Evolutionary conservation across 2,797 vertebrate genomes (phyloP).

Genomic region (Lutjanus argentimaculatus): DNA sequence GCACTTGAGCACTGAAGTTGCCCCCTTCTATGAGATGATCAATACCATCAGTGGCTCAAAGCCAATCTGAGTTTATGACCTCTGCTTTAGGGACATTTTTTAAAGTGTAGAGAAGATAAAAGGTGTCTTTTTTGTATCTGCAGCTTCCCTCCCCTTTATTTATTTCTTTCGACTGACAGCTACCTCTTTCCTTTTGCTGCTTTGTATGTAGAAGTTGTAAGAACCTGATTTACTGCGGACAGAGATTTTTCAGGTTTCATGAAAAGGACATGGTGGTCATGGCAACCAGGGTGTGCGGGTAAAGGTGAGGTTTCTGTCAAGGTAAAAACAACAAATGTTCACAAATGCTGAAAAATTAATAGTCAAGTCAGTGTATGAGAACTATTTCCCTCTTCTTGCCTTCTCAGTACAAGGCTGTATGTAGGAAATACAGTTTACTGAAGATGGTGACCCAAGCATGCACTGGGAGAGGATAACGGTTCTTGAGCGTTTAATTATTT

Average conservation of each 20-base stretch:
- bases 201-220: no score
- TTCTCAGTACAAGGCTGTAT: constrained; percentile 19
- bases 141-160: no score
- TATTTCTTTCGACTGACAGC: no score
- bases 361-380: background rate
- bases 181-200: no score
- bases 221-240: constrained; percentile 3
- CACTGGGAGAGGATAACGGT: constrained; percentile 48
- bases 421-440: constrained; percentile 31
- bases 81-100: no score
- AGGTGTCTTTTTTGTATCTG: no score
- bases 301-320: background rate
- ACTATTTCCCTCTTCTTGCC: background rate
- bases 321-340: constrained; percentile 9
- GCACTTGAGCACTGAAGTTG: no score
- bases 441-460: constrained; percentile 47
- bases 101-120: no score
- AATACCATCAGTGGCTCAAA: no score
- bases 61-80: no score
- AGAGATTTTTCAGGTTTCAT: background rate
- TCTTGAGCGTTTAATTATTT: constrained; percentile 71
- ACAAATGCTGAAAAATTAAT: background rate
- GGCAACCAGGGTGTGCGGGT: background rate
- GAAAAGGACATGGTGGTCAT: no score
- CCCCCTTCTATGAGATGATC: no score